A percentile compares a stretch with the other conserved stretches of the same genome.
Conservation (phyloP, 2,113 vertebrate genomes). For the Orientallactaga bullata region DNA sequence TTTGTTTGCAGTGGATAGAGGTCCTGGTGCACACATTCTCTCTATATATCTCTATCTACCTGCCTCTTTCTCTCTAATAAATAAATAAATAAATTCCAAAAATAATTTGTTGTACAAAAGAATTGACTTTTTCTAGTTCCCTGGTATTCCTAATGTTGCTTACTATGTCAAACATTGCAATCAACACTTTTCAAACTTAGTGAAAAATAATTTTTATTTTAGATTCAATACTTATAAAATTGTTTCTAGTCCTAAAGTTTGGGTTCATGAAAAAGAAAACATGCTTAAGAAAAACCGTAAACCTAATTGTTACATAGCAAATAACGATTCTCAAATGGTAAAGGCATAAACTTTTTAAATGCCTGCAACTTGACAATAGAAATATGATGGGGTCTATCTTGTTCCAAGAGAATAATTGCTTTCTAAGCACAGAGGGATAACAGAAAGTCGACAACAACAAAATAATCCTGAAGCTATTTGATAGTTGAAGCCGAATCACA, state of each 20-base stretch:
- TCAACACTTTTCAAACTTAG: not conserved
- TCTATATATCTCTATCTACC: no score
- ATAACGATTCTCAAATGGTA: constrained; percentile 44
- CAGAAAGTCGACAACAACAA: constrained; percentile 61
- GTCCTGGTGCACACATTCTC: no score
- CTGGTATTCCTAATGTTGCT: not conserved
- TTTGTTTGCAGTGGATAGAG: no score
- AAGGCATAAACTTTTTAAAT: constrained; percentile 48
- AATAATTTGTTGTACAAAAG: no score
- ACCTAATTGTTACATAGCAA: constrained; percentile 18
- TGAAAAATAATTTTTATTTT: not conserved
- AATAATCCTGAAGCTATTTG: not conserved
- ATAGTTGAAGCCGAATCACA: not conserved
- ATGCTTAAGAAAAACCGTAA: constrained; percentile 38
- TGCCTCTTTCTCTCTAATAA: no score
- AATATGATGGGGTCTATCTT: constrained; percentile 26
- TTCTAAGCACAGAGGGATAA: constrained; percentile 50
- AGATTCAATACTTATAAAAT: not conserved
- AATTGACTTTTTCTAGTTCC: not conserved
- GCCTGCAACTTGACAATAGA: constrained; percentile 22
- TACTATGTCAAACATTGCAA: not conserved
- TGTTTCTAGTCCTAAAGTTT: not conserved
- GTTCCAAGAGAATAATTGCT: constrained; percentile 52
- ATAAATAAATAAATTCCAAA: no score
- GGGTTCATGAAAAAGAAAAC: constrained; percentile 18